Percentiles rank a stretch among this genome's conserved stretches.
These are phyloP conservation scores for Caretta caretta DNA, from an alignment of 2,113 vertebrate genomes.

Conservation along the genomic window DNA sequence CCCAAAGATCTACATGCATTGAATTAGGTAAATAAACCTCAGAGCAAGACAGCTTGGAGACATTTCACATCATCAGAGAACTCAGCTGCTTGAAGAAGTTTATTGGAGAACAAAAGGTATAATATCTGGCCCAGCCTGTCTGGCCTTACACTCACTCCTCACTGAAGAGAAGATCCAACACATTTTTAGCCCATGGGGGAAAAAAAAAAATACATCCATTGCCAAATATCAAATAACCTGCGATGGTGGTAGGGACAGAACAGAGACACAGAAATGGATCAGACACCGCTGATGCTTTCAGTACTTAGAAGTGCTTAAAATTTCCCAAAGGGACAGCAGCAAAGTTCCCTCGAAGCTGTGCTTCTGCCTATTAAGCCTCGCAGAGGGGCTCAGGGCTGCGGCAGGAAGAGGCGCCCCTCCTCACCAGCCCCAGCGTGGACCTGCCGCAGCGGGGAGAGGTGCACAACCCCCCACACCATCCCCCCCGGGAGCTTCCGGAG, in stretches of 20 bases:
- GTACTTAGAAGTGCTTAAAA: neutral
- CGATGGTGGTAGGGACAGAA: slow-evolving; percentile 6
- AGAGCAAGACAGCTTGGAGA: slow-evolving; percentile 4
- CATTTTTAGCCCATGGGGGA: neutral
- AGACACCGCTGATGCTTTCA: neutral
- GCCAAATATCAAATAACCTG: neutral
- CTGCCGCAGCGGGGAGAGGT: no score
- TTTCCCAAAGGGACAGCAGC: neutral
- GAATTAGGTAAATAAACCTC: slow-evolving; percentile 22
- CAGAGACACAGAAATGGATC: neutral
- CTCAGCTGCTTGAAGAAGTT: slow-evolving; percentile 31
- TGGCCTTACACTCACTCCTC: neutral
- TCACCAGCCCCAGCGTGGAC: no score
- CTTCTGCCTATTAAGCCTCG: no score
- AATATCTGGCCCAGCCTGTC: neutral
- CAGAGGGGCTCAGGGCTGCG: no score
- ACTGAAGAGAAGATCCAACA: neutral
- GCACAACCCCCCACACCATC: no score
- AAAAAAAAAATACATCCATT: slow-evolving; percentile 4
- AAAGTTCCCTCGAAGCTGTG: no score
- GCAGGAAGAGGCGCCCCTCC: no score
- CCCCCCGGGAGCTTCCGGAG: no score
- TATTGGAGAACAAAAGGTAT: neutral
- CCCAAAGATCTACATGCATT: neutral
- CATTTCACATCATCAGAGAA: neutral